Conservation (phyloP, 2,888 invertebrate genomes). For the Callinectes sapidus region DNA sequence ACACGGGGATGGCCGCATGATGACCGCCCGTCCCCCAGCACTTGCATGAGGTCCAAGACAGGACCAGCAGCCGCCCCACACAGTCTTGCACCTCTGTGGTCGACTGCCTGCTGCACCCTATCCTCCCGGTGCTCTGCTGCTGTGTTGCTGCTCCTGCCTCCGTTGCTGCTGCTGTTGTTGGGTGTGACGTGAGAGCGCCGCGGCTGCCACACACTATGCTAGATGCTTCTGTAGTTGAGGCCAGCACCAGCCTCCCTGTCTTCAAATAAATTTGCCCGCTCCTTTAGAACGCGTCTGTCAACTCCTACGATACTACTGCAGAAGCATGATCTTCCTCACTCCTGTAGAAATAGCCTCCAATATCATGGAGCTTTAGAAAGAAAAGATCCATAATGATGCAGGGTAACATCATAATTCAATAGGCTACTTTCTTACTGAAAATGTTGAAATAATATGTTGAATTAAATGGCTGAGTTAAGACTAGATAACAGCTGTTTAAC, state of each 20-base stretch:
- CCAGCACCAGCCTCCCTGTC: slow-evolving; percentile 69
- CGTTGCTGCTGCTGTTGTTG: slow-evolving; percentile 49
- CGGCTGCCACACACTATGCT: slow-evolving; percentile 60
- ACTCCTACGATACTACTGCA: slow-evolving; percentile 63
- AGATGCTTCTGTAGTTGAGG: slow-evolving; percentile 69
- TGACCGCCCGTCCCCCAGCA: slow-evolving; percentile 54
- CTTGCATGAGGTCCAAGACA: slow-evolving; percentile 57
- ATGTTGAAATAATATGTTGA: slow-evolving; percentile 2
- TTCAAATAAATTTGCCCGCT: slow-evolving; percentile 60
- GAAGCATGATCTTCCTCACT: slow-evolving; percentile 67
- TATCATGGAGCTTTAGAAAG: slow-evolving; percentile 60
- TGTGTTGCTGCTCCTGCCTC: slow-evolving; percentile 10
- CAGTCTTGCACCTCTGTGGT: slow-evolving; percentile 33
- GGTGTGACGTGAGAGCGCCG: slow-evolving; percentile 52
- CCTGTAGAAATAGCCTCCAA: slow-evolving; percentile 55
- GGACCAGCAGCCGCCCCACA: slow-evolving; percentile 24
- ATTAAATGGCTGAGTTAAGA: slow-evolving; percentile 44
- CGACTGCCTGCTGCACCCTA: slow-evolving; percentile 9
- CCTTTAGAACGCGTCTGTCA: slow-evolving; percentile 65
- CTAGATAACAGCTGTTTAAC: slow-evolving; percentile 50
- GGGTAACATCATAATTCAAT: slow-evolving; percentile 34
- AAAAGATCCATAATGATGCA: not conserved
- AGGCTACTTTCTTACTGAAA: slow-evolving; percentile 28
- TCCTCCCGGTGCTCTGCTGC: slow-evolving; percentile 27
- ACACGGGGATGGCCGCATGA: slow-evolving; percentile 50